These are phyloP conservation scores for Trypoxylus dichotomus DNA, from an alignment of 1,140 invertebrate species.

Conservation along the genomic window DNA sequence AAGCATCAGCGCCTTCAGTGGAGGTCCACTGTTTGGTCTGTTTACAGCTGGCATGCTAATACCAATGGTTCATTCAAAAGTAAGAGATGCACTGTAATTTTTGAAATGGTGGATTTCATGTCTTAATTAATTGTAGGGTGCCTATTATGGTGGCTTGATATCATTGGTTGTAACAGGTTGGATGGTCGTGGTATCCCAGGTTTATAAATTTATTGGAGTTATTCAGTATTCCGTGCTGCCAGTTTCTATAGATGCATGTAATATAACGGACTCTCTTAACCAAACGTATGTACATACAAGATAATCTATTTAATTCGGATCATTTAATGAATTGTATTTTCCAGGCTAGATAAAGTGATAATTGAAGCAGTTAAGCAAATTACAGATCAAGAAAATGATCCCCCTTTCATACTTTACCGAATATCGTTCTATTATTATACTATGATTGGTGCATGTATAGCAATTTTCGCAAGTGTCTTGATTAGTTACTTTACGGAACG, in stretches of 20 bases:
- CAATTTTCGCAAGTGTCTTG: not conserved
- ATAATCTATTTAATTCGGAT: not conserved
- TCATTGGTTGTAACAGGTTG: not conserved
- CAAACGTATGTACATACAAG: slow-evolving; percentile 4
- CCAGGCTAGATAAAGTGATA: not conserved
- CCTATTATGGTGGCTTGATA: not conserved
- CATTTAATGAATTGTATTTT: not conserved
- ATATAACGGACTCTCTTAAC: not conserved
- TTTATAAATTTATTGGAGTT: slow-evolving; percentile 6
- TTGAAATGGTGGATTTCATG: not conserved
- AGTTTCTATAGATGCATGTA: slow-evolving; percentile 10
- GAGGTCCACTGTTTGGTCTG: slow-evolving; percentile 66
- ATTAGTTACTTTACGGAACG: slow-evolving; percentile 28
- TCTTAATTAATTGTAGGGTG: slow-evolving; percentile 53
- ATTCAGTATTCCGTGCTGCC: not conserved
- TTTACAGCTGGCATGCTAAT: slow-evolving; percentile 74
- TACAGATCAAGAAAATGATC: not conserved
- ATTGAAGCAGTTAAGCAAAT: too few species aligned
- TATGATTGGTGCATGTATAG: slow-evolving; percentile 7
- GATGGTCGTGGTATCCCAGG: slow-evolving; percentile 20
- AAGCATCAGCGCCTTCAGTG: slow-evolving; percentile 64
- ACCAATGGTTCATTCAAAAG: slow-evolving; percentile 60
- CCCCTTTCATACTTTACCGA: slow-evolving; percentile 26
- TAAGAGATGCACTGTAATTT: not conserved
- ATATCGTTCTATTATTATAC: slow-evolving; percentile 31